phyloP scores from a whole-genome alignment of 2,113 vertebrate genomes.

The Petroica traversi region DNA sequence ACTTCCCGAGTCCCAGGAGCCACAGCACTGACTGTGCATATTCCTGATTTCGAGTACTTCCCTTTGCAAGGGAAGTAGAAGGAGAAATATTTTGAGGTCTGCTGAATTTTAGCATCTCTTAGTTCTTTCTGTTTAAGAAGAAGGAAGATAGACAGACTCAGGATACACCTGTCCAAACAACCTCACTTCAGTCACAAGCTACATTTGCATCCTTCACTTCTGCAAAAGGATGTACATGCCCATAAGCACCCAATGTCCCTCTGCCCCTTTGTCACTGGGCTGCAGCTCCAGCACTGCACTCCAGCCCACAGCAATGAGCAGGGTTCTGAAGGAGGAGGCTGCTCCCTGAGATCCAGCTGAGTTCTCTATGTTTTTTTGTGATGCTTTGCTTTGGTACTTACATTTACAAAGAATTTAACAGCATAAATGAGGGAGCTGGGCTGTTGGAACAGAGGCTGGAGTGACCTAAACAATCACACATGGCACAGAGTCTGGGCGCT shows the following conservation, averaged over 20 bases:
- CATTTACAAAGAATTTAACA: background rate
- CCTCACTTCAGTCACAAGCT: background rate
- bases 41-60: background rate
- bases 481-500: background rate
- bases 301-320: background rate
- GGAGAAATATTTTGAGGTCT: background rate
- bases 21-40: background rate
- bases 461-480: background rate
- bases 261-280: background rate
- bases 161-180: background rate
- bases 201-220: background rate
- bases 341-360: background rate
- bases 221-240: background rate
- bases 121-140: background rate
- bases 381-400: background rate
- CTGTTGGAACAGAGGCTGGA: background rate
- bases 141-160: background rate
- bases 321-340: background rate
- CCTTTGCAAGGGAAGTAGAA: background rate
- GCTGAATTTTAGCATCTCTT: background rate
- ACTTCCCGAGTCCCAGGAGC: background rate
- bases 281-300: background rate
- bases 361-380: background rate
- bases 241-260: background rate
- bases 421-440: background rate